Evolutionary conservation across 1,140 invertebrate species (phyloP).

Genomic region (Babylonia areolata): DNA sequence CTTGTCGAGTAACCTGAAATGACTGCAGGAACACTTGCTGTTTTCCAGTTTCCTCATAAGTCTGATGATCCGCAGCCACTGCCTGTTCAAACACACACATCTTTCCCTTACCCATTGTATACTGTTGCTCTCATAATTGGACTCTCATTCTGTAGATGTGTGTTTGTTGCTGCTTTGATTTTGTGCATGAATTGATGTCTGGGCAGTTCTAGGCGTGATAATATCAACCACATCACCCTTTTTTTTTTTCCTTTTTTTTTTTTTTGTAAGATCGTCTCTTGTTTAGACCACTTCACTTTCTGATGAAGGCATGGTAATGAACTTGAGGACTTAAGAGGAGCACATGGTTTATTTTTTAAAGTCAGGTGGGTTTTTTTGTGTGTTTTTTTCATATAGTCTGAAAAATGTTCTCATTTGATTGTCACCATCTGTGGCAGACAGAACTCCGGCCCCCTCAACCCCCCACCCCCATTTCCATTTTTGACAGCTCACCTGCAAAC

Average conservation of each 20-base stretch:
- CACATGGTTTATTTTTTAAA: too few species aligned
- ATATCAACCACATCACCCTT: neutral
- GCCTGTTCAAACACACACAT: slow-evolving; percentile 2
- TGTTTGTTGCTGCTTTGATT: neutral
- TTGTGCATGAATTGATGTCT: neutral
- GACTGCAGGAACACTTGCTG: too few species aligned
- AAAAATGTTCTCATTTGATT: too few species aligned
- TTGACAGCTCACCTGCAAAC: too few species aligned
- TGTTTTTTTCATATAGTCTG: too few species aligned
- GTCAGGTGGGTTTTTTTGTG: too few species aligned
- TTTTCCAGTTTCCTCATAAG: too few species aligned
- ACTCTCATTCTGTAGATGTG: neutral
- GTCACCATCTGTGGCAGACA: too few species aligned
- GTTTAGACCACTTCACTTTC: neutral
- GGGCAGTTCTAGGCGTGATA: neutral
- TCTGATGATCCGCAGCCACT: neutral
- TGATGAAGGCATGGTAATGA: neutral
- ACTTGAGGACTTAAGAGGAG: too few species aligned
- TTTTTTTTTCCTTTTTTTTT: neutral
- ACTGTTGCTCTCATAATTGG: neutral
- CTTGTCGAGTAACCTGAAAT: too few species aligned
- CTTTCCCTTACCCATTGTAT: neutral
- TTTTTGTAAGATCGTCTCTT: neutral
- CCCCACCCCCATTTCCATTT: too few species aligned
- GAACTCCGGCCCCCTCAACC: too few species aligned